Evolutionary conservation across 2,797 vertebrate species (phyloP).

Genomic region (Ficedula albicollis): DNA sequence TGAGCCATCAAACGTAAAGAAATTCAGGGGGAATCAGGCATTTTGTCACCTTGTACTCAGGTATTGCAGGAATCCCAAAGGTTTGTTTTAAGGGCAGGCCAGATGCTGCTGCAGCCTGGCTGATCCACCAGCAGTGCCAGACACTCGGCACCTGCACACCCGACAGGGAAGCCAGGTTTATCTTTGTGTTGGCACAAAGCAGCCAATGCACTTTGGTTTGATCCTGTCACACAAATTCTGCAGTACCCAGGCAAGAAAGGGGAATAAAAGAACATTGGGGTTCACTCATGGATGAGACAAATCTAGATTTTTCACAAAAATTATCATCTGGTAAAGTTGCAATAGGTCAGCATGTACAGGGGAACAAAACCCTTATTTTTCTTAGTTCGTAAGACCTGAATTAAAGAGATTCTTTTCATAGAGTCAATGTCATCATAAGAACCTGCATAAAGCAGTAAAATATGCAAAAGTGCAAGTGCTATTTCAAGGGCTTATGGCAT

Average conservation of each 20-base stretch:
- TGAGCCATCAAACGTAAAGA: neutral
- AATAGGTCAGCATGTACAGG: neutral
- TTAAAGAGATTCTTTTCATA: neutral
- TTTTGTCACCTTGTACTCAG: neutral
- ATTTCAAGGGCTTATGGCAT: neutral
- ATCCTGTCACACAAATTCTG: neutral
- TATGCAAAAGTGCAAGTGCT: neutral
- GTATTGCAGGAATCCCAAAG: neutral
- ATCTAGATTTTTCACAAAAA: neutral
- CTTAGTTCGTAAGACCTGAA: neutral
- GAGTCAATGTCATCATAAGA: neutral
- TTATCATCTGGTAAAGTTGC: neutral
- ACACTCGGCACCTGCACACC: neutral
- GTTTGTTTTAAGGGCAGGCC: neutral
- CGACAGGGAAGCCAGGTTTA: neutral
- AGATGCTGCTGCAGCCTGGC: neutral
- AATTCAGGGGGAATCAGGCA: neutral
- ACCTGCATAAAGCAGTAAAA: neutral
- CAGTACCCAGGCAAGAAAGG: neutral
- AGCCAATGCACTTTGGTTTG: neutral
- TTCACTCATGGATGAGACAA: neutral
- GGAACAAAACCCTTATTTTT: neutral
- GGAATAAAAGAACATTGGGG: neutral
- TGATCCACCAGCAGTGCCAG: neutral
- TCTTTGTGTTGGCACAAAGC: neutral